Percentiles rank a stretch among this genome's conserved stretches.
Conservation (phyloP, 2,888 invertebrate genomes). For the Automeris io region DNA sequence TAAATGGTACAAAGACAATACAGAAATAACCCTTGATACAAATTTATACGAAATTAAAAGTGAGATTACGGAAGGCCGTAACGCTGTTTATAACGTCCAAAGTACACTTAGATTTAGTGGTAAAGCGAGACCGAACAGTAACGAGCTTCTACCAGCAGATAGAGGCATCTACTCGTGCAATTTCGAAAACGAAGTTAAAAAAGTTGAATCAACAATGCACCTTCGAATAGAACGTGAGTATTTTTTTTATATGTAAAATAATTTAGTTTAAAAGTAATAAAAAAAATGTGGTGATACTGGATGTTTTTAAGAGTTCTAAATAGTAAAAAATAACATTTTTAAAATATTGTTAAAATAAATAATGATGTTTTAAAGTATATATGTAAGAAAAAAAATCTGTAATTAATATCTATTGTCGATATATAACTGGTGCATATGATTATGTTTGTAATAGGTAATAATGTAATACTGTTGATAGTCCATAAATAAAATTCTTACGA, state of each 20-base stretch:
- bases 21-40: slow-evolving; percentile 85
- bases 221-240: slow-evolving; percentile 91
- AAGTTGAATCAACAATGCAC: slow-evolving; percentile 92
- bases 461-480: too few species aligned
- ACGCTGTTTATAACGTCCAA: slow-evolving; percentile 88
- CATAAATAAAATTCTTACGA: too few species aligned
- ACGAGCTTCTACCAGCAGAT: slow-evolving; percentile 88
- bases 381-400: too few species aligned
- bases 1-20: slow-evolving; percentile 91
- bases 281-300: too few species aligned
- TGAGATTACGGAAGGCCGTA: slow-evolving; percentile 85
- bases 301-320: too few species aligned
- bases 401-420: too few species aligned
- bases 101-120: slow-evolving; percentile 89
- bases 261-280: too few species aligned
- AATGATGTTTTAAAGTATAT: too few species aligned
- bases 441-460: too few species aligned
- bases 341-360: too few species aligned
- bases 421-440: too few species aligned
- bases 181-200: slow-evolving; percentile 93
- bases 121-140: slow-evolving; percentile 84
- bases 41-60: slow-evolving; percentile 90
- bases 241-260: slow-evolving; percentile 5
- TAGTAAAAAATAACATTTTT: too few species aligned
- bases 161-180: slow-evolving; percentile 92